Evolutionary conservation across 2,888 invertebrate species (phyloP), one percentile per base, ranked within the genome.

Genomic region (Parthenolecanium corni): DNA sequence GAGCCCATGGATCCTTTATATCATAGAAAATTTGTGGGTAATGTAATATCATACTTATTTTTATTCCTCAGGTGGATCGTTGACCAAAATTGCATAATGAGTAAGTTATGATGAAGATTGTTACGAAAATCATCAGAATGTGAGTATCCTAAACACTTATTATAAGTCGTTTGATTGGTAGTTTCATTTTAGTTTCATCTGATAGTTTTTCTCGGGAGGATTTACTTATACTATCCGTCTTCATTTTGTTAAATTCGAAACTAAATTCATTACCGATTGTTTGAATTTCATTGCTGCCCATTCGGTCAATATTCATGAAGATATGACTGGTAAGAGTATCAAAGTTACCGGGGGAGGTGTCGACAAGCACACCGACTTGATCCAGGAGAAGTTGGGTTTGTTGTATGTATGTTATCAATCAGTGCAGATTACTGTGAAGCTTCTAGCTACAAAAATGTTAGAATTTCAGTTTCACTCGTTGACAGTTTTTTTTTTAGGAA

Each of bases 181-280:
- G 44, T 20, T 61, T 38, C 36, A 11, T 38, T 6, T 56, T 51
- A 2, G 21, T 51, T 20, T 11, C 9, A 20, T 24, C 54, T 31
- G 11, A 52, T n/a, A 56, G 11, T 16, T 31, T 11, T 36, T 64
- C 64, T 42, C 64, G 68, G 65, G 67, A 68, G 14, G 68, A 68
- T 40, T 66, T 66, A 65, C 54, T 31, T 79, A 78, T 68, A 78
- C 77, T 77, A 5, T 76, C 75, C 72, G 82, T 64, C 74, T 84
- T 3, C 83, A 84, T 71, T 84, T 84, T 73, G 78, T 84, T 67
- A 83, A 84, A 71, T 83, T 84, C 73, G 82, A 83, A 71, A 82
- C 82, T 0, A 79, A 80, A 68, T 80, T 82, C 70, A 81, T 84
- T 64, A 81, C 81, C 69, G 77, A 78, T 64, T 83, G 83, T 70